phyloP scores from a whole-genome alignment of 2,797 vertebrate species.

The Clarias pachynema region DNA sequence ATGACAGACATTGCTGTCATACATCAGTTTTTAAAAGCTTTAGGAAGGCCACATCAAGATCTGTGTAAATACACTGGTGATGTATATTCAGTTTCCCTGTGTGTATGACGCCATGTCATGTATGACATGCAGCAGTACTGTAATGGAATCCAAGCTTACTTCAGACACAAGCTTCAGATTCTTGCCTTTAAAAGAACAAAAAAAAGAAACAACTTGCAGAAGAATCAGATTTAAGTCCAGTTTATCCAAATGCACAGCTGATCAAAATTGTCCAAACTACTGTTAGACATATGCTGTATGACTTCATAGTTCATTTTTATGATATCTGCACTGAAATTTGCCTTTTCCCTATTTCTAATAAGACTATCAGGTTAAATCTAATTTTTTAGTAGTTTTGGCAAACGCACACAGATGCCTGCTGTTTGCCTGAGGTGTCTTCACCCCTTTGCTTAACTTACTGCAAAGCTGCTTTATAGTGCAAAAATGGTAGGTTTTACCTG shows the following conservation, averaged over 20 bases:
- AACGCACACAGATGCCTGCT: conserved; percentile 55
- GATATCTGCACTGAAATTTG: conserved; percentile 20
- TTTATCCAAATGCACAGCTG: conserved; percentile 11
- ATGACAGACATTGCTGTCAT: not conserved
- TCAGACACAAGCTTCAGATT: not conserved
- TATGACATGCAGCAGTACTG: conserved; percentile 16
- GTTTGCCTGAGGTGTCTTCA: conserved; percentile 66
- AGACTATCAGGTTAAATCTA: conserved; percentile 25
- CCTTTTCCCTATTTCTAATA: conserved; percentile 8
- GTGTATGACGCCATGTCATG: conserved; percentile 2
- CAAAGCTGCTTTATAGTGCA: conserved; percentile 63
- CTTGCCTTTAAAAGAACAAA: not conserved
- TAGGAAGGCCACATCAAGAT: conserved; percentile 13
- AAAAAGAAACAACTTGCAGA: not conserved
- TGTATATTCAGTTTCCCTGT: not conserved
- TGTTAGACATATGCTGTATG: conserved; percentile 22
- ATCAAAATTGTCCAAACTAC: conserved; percentile 23
- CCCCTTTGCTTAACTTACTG: conserved; percentile 62
- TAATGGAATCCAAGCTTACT: not conserved
- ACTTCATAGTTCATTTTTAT: conserved; percentile 8
- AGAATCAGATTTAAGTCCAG: conserved; percentile 8
- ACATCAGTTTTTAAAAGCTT: not conserved
- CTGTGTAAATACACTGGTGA: not conserved
- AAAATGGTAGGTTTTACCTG: conserved; percentile 42
- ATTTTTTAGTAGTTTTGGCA: conserved; percentile 36